Conservation (phyloP, 92 coral and sea anemone genomes). For the Porites lobata region DNA sequence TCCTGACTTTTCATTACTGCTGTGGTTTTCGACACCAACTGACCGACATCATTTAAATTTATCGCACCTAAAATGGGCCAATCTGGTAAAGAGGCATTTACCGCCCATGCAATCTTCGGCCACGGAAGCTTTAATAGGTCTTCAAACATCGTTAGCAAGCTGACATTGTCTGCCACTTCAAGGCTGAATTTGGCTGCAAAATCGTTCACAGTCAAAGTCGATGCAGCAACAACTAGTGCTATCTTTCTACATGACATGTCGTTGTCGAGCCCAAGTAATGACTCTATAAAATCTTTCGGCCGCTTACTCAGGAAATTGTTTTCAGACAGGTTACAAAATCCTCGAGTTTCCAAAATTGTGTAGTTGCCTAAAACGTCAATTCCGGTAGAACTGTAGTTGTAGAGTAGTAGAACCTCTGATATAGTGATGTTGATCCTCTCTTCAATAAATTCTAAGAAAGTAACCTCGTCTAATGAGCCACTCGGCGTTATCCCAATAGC, state of each 20-base stretch:
- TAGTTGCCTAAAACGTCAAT: slow-evolving; percentile 61
- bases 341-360: slow-evolving; percentile 68
- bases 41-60: slow-evolving; percentile 31
- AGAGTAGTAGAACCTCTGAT: slow-evolving; percentile 57
- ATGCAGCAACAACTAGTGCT: slow-evolving; percentile 62
- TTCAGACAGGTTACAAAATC: slow-evolving; percentile 47
- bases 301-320: slow-evolving; percentile 7
- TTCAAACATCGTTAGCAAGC: slow-evolving; percentile 59
- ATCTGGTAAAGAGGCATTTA: slow-evolving; percentile 49
- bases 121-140: slow-evolving; percentile 53
- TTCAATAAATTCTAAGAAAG: slow-evolving; percentile 62
- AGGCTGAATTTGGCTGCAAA: slow-evolving; percentile 63
- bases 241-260: slow-evolving; percentile 63
- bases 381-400: slow-evolving; percentile 37
- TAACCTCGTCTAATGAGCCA: slow-evolving; percentile 27
- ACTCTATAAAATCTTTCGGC: slow-evolving; percentile 41
- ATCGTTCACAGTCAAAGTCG: slow-evolving; percentile 31
- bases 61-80: slow-evolving; percentile 76
- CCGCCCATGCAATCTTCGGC: slow-evolving; percentile 79
- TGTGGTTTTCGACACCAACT: slow-evolving; percentile 19
- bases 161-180: slow-evolving; percentile 33
- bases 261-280: slow-evolving; percentile 61
- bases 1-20: slow-evolving; percentile 7
- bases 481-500: slow-evolving; percentile 2
- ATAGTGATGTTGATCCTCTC: slow-evolving; percentile 45